Percentiles rank a stretch among this genome's conserved stretches.
These are phyloP conservation scores for Sesamia inferens DNA, from an alignment of 2,888 invertebrate species.

Conservation along the genomic window DNA sequence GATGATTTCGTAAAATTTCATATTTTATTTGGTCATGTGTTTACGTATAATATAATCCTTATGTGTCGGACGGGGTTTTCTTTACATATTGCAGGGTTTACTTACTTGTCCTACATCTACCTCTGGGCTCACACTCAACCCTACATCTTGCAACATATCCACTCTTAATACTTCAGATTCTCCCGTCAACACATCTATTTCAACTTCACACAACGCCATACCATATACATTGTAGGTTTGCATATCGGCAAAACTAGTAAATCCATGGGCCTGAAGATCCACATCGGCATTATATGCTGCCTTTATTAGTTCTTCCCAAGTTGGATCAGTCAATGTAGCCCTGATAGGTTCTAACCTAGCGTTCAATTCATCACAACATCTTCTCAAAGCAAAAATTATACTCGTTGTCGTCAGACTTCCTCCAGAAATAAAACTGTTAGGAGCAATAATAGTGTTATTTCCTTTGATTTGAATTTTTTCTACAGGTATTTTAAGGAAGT, in stretches of 20 bases:
- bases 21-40: too few species aligned
- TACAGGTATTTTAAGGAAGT: constrained; percentile 91
- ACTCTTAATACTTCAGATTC: constrained; percentile 90
- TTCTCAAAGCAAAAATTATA: constrained; percentile 87
- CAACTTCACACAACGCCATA: constrained; percentile 91
- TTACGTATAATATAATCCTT: too few species aligned
- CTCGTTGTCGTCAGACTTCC: constrained; percentile 92
- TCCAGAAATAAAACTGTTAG: constrained; percentile 92
- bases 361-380: constrained; percentile 84
- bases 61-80: too few species aligned
- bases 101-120: constrained; percentile 91
- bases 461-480: constrained; percentile 92
- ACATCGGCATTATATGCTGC: constrained; percentile 73
- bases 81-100: too few species aligned
- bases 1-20: too few species aligned
- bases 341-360: constrained; percentile 82
- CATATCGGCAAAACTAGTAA: constrained; percentile 56
- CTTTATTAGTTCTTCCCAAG: constrained; percentile 86
- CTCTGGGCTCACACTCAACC: constrained; percentile 91
- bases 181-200: constrained; percentile 93
- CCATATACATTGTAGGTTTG: constrained; percentile 84
- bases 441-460: constrained; percentile 89
- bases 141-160: constrained; percentile 91
- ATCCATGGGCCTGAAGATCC: constrained; percentile 71
- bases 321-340: constrained; percentile 75